Evolutionary conservation across 1,140 invertebrate species (phyloP).

Genomic region (Argopecten irradians): DNA sequence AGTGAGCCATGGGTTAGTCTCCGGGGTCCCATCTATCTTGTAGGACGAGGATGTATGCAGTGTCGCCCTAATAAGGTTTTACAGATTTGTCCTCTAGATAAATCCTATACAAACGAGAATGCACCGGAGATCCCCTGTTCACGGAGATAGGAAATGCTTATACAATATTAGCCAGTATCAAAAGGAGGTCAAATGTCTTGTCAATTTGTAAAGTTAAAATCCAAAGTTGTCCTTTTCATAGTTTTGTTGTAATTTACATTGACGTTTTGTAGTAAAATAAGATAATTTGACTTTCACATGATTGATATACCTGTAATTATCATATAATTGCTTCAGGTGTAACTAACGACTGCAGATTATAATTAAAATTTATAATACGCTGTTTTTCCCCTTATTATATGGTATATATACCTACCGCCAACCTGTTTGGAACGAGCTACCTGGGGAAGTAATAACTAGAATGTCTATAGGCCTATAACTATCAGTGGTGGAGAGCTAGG

Average conservation of each 20-base stretch:
- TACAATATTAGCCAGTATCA: not conserved
- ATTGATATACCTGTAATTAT: not conserved
- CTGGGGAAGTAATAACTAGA: not conserved
- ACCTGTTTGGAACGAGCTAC: not conserved
- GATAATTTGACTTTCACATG: not conserved
- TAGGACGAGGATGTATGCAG: not conserved
- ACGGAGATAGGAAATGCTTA: not conserved
- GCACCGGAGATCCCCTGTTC: conserved; percentile 4
- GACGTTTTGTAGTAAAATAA: not conserved
- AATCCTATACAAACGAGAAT: conserved; percentile 6
- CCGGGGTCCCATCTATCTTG: not conserved
- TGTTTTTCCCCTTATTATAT: not conserved
- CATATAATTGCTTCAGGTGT: not conserved
- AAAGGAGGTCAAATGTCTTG: not conserved
- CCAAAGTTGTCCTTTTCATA: not conserved
- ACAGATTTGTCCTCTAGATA: conserved; percentile 9
- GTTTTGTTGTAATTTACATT: not conserved
- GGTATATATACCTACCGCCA: not conserved
- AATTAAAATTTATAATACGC: not conserved
- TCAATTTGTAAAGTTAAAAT: not conserved
- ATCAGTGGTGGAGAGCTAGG: not conserved
- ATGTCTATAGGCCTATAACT: not conserved
- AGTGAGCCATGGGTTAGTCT: not conserved
- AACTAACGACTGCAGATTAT: not conserved
- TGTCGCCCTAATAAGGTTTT: not conserved